Conservation (phyloP, 2,113 vertebrate species). For the Anseranas semipalmata region DNA sequence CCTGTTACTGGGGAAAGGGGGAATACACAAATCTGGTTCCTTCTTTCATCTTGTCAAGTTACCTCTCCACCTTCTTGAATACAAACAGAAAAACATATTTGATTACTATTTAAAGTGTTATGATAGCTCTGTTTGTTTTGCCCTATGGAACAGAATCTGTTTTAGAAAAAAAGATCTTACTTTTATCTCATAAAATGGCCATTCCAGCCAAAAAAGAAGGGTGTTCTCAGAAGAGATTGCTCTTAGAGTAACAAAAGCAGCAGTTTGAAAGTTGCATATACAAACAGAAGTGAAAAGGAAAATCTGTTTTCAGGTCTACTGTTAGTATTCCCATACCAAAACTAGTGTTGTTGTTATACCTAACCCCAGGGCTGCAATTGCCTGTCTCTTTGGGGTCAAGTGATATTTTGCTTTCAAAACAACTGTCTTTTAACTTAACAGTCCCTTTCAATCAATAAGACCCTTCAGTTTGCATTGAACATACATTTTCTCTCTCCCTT, state of each 20-base stretch:
- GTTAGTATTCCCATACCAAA: background rate
- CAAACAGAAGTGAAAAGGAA: background rate
- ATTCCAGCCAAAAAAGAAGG: conserved; percentile 39
- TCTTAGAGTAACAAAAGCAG: conserved; percentile 23
- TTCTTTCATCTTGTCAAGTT: conserved; percentile 71
- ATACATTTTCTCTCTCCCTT: background rate
- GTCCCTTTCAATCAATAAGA: conserved; percentile 32
- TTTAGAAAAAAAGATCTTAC: conserved; percentile 54
- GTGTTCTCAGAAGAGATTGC: conserved; percentile 9
- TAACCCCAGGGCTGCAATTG: conserved; percentile 22
- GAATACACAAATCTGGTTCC: conserved; percentile 53
- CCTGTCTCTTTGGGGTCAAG: background rate
- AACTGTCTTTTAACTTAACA: conserved; percentile 42
- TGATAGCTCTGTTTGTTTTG: conserved; percentile 79
- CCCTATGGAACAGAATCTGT: conserved; percentile 72
- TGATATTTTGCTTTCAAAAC: conserved; percentile 45
- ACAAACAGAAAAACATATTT: conserved; percentile 78
- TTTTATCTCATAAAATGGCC: conserved; percentile 70
- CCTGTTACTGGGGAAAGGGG: conserved; percentile 61
- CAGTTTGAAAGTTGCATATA: conserved; percentile 11
- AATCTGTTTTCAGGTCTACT: background rate
- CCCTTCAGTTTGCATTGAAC: background rate
- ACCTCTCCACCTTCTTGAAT: conserved; percentile 75
- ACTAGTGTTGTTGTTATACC: background rate
- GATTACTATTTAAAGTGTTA: conserved; percentile 82